phyloP scores from a whole-genome alignment of 92 coral and sea anemone genomes.

The Metridium senile region DNA sequence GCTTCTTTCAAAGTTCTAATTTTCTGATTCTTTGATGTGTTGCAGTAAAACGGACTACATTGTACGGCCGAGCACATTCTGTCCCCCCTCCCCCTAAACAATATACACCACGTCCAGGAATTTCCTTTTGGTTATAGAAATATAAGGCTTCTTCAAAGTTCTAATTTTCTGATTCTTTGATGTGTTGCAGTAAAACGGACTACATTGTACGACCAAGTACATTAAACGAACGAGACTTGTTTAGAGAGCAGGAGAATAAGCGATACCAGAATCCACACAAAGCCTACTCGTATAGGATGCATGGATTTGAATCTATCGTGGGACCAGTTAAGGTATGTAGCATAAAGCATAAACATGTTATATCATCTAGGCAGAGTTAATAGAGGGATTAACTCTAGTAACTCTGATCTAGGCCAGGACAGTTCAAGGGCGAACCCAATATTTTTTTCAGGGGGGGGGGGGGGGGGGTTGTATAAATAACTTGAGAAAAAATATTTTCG shows the following conservation, averaged over 20 bases:
- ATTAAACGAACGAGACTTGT: conserved; percentile 71
- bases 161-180: not conserved
- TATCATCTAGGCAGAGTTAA: not conserved
- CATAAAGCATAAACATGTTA: too few species aligned
- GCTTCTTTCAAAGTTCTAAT: too few species aligned
- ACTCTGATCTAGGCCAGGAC: too few species aligned
- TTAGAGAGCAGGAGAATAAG: conserved; percentile 82
- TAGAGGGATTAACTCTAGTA: too few species aligned
- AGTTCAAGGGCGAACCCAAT: too few species aligned
- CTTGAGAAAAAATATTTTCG: too few species aligned
- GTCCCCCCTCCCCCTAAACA: too few species aligned
- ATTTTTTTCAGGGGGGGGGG: too few species aligned
- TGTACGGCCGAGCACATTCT: conserved; percentile 91
- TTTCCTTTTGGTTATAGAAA: too few species aligned
- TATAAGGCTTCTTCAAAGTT: too few species aligned
- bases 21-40: not conserved
- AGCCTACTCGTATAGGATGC: conserved; percentile 89
- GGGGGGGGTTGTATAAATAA: too few species aligned
- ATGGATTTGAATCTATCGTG: conserved; percentile 97
- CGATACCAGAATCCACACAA: conserved; percentile 95
- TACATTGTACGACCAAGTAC: conserved; percentile 96
- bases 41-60: conserved; percentile 84
- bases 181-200: conserved; percentile 67
- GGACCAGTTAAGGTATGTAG: conserved; percentile 94
- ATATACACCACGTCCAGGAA: too few species aligned